phyloP scores from a whole-genome alignment of 1,140 invertebrate genomes.

The Achroia grisella region DNA sequence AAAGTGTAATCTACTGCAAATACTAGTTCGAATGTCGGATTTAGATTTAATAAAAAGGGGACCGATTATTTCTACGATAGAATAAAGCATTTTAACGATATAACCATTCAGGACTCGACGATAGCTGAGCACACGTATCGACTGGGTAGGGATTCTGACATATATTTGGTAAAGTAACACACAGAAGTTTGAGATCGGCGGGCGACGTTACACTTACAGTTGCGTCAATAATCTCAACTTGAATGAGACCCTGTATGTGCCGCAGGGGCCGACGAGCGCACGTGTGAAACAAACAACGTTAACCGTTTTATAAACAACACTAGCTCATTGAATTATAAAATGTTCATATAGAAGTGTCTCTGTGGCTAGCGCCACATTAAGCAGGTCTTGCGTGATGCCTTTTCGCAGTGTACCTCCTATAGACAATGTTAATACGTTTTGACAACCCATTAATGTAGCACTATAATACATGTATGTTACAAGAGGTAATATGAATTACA shows the following conservation, averaged over 20 bases:
- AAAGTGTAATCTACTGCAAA: constrained; percentile 6
- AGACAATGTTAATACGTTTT: no score
- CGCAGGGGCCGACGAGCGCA: constrained; percentile 53
- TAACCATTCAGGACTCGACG: constrained; percentile 47
- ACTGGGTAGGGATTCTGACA: constrained; percentile 46
- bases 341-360: neutral
- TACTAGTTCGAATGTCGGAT: constrained; percentile 1
- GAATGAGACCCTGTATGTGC: constrained; percentile 62
- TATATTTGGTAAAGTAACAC: constrained; percentile 58
- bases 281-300: constrained; percentile 66
- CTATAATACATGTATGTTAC: no score
- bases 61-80: constrained; percentile 15
- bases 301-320: constrained; percentile 41
- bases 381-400: no score
- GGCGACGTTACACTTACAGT: constrained; percentile 63
- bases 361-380: no score
- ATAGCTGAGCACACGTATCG: constrained; percentile 54
- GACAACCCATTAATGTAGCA: no score
- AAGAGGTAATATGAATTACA: no score
- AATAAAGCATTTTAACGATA: constrained; percentile 25
- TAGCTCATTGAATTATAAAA: constrained; percentile 1
- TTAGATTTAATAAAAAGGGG: neutral
- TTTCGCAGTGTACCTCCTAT: no score
- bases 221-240: constrained; percentile 67
- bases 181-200: constrained; percentile 52